These are phyloP conservation scores for Cephus pulcher DNA, from an alignment of 2,888 invertebrate genomes.

Conservation along the genomic window DNA sequence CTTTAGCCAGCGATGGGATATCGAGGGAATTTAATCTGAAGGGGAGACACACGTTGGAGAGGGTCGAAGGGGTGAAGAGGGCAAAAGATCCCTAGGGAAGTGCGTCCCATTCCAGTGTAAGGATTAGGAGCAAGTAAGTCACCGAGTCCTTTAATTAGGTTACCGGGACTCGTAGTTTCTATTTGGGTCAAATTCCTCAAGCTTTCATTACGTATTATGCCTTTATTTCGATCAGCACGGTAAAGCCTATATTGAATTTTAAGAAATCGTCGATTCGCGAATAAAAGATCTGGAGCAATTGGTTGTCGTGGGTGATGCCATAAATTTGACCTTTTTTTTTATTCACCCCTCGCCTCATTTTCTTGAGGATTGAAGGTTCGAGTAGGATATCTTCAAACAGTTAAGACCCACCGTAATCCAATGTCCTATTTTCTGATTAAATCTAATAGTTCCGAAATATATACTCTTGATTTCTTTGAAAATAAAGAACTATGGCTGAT, in stretches of 20 bases:
- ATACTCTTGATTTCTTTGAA: too few species aligned
- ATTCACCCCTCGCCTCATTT: too few species aligned
- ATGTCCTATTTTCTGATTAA: neutral
- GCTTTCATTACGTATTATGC: neutral
- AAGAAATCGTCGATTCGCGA: neutral
- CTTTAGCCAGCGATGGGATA: neutral
- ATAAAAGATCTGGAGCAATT: neutral
- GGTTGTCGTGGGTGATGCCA: neutral
- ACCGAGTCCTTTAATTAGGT: slow-evolving; percentile 16
- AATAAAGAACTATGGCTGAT: too few species aligned
- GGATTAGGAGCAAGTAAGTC: slow-evolving; percentile 4
- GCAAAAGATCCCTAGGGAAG: neutral
- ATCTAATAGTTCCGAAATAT: too few species aligned
- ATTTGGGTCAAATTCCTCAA: neutral
- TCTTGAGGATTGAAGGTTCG: too few species aligned
- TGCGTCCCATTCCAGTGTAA: neutral
- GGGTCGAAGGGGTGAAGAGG: neutral
- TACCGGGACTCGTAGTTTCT: slow-evolving; percentile 10
- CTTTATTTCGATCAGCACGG: neutral
- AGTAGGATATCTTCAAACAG: too few species aligned
- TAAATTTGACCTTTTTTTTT: too few species aligned
- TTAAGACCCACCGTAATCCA: too few species aligned
- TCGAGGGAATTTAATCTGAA: neutral
- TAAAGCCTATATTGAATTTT: neutral
- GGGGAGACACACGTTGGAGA: neutral